Base-by-base conservation (phyloP, 2,888 invertebrate genomes). In the Drosophila barbarae region DNA sequence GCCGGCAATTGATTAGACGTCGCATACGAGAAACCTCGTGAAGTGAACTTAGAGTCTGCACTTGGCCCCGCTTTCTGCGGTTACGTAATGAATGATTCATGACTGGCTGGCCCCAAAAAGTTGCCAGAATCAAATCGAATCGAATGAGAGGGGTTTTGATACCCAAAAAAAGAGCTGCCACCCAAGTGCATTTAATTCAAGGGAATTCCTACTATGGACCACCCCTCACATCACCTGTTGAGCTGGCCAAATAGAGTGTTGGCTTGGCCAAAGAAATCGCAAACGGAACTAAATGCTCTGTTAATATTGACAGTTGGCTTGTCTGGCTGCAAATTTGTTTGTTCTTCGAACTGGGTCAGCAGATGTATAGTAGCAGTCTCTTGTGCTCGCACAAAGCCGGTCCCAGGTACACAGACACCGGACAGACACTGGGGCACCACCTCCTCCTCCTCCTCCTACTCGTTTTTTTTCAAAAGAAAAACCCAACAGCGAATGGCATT, bases 301-400 rank as follows among this genome's bases (percentile, higher is more conserved):
- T n/a, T 68, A 84, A 77, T 77, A 77, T 77, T 77, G 77, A 84
- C 82, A 81, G 72, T 77, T 81, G 75, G 65, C 64, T 57, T 80
- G 78, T 74, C 73, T 84, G 68, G 68, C 68, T 70, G 66, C 75
- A 75, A 84, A 84, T 84, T 84, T 81, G 77, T 84, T 77, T 77
- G 84, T 60, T 60, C 84, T 69, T 26, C 71, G 50, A 78, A 84
- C 76, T 78, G 81, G 77, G 77, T 81, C 77, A 80, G 51, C 77
- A 49, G 39, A 69, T 57, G 69, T 57, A 72, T 42, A 42, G 42
- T 42, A 10, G 26, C 42, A 26, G 23, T 13, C 42, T 42, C 26
- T 42, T 42, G 42, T 42, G 42, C 42, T 36, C 32, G 36, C 30
- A 60, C 58, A 67, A 57, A 61, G 60, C 18, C 50, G 38, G 51